Evolutionary conservation across 2,797 vertebrate genomes (phyloP).

Genomic region (Thalassophryne amazonica): DNA sequence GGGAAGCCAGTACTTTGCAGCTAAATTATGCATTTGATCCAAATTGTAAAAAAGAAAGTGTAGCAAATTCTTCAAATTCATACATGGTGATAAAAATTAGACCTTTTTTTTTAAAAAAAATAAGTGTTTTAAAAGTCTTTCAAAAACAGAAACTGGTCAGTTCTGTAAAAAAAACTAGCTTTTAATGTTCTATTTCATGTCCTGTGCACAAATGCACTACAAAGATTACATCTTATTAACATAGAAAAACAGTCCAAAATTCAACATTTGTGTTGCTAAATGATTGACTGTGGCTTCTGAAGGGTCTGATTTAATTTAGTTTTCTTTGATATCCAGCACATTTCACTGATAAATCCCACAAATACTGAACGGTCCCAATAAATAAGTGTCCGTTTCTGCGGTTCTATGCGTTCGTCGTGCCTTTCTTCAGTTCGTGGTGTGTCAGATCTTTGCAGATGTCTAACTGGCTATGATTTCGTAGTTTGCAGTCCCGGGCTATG

Average conservation of each 20-base stretch:
- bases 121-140: background rate
- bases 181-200: slow-evolving; percentile 55
- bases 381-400: slow-evolving; percentile 40
- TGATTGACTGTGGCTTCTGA: slow-evolving; percentile 9
- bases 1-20: too few species aligned
- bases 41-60: background rate
- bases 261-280: slow-evolving; percentile 14
- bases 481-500: slow-evolving; percentile 79
- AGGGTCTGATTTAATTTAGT: background rate
- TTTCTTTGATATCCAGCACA: background rate
- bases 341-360: background rate
- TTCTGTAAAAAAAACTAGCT: slow-evolving; percentile 47
- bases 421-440: slow-evolving; percentile 87
- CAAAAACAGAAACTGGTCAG: slow-evolving; percentile 9
- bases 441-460: slow-evolving; percentile 84
- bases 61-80: background rate
- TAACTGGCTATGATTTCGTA: slow-evolving; percentile 77
- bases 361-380: slow-evolving; percentile 42
- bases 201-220: slow-evolving; percentile 50
- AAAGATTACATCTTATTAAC: slow-evolving; percentile 56
- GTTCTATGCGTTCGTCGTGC: slow-evolving; percentile 83
- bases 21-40: background rate
- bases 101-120: too few species aligned
- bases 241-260: slow-evolving; percentile 52
- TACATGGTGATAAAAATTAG: too few species aligned